These are phyloP conservation scores for Caenorhabditis sp. DNA, from an alignment of 2,888 invertebrate genomes.

Conservation along the genomic window DNA sequence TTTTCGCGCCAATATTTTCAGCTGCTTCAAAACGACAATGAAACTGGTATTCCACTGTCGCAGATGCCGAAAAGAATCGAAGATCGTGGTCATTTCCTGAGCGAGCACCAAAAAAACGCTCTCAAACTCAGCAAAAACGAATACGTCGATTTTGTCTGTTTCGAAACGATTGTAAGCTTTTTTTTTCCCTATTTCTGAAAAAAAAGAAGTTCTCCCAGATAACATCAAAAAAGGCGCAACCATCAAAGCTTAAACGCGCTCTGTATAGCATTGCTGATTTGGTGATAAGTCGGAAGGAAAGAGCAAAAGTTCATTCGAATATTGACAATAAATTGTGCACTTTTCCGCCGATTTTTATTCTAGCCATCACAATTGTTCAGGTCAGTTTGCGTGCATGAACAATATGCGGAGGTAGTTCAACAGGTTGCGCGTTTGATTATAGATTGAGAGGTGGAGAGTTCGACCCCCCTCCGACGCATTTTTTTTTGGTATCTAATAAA, in stretches of 20 bases:
- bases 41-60: neutral
- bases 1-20: neutral
- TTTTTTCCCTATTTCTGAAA: no score
- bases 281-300: neutral
- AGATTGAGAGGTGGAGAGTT: no score
- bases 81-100: neutral
- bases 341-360: neutral
- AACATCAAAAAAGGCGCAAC: neutral
- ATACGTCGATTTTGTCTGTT: neutral
- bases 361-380: neutral
- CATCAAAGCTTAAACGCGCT: neutral
- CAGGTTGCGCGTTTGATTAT: no score
- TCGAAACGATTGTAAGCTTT: neutral
- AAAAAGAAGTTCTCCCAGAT: neutral
- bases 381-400: neutral
- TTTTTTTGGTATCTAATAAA: neutral
- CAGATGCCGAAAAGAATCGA: neutral
- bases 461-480: no score
- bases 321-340: neutral
- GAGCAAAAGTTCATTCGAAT: neutral
- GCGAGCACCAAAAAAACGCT: neutral
- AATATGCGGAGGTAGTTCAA: no score
- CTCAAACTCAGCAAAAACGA: neutral
- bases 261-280: neutral
- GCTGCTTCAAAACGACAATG: neutral